Evolutionary conservation across 1,140 invertebrate species (phyloP).

Genomic region (Ruditapes philippinarum): DNA sequence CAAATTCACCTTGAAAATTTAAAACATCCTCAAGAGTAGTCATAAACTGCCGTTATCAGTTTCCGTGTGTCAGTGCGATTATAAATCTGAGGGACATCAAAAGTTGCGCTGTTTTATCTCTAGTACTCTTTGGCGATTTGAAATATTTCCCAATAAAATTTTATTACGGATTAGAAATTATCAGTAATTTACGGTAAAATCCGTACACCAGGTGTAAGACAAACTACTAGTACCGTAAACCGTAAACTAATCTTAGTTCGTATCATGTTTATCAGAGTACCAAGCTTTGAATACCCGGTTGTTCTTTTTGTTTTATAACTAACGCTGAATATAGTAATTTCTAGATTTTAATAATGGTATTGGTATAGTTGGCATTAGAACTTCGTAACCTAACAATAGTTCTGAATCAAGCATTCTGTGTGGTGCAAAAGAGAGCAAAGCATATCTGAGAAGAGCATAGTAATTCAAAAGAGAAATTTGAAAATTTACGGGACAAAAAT

Average conservation of each 20-base stretch:
- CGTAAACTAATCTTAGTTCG: background rate
- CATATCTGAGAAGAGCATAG: no score
- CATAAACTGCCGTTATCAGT: slow-evolving; percentile 64
- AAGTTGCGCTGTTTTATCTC: slow-evolving; percentile 65
- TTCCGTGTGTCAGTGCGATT: slow-evolving; percentile 61
- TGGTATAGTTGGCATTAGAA: no score
- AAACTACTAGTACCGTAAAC: background rate
- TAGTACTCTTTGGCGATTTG: slow-evolving; percentile 57
- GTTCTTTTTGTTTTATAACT: no score
- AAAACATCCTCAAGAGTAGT: slow-evolving; percentile 51
- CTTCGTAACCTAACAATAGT: no score
- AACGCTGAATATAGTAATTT: no score
- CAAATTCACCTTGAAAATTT: slow-evolving; percentile 41
- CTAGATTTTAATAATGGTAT: no score
- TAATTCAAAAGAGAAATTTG: no score
- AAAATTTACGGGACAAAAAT: no score
- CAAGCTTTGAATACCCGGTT: no score
- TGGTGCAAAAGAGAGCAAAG: no score
- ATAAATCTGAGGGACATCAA: slow-evolving; percentile 68
- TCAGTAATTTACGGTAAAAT: slow-evolving; percentile 34
- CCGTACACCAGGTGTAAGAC: slow-evolving; percentile 53
- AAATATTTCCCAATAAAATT: slow-evolving; percentile 71
- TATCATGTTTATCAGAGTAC: background rate
- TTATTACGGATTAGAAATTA: slow-evolving; percentile 68
- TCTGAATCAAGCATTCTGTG: no score